Conservation (phyloP, 2,113 vertebrate species). For the Fulica atra region DNA sequence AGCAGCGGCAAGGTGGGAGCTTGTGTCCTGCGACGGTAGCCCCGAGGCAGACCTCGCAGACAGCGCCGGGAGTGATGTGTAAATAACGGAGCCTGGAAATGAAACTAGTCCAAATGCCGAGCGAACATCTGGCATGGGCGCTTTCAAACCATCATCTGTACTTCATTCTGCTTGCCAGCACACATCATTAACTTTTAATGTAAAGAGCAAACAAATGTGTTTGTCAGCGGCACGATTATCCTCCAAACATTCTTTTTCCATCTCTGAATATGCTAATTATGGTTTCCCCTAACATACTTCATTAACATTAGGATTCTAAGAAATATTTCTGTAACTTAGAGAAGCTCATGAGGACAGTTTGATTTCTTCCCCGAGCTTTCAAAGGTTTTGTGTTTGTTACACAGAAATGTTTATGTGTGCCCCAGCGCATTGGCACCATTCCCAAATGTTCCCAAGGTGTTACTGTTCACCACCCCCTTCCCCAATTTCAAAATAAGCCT, state of each 20-base stretch:
- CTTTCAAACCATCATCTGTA: constrained; percentile 37
- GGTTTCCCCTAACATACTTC: neutral
- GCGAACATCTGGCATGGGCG: constrained; percentile 13
- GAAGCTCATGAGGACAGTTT: neutral
- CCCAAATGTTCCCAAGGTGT: neutral
- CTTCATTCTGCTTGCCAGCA: constrained; percentile 32
- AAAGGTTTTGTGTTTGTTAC: neutral
- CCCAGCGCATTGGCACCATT: neutral
- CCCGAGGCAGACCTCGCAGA: neutral
- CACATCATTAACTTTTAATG: constrained; percentile 56
- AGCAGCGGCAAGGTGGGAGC: neutral
- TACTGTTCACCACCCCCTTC: neutral
- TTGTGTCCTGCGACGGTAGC: neutral
- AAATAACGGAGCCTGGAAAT: neutral
- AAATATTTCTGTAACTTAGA: neutral
- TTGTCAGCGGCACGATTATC: constrained; percentile 36
- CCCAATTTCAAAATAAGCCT: neutral
- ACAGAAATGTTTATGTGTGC: neutral
- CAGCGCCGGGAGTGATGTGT: neutral
- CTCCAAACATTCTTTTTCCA: neutral
- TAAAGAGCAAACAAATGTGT: constrained; percentile 52
- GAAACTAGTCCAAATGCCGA: constrained; percentile 9
- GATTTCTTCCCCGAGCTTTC: neutral
- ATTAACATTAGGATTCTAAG: neutral
- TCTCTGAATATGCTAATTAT: constrained; percentile 18